These are phyloP conservation scores for Drepana falcataria DNA, from an alignment of 2,888 invertebrate species.

Conservation along the genomic window DNA sequence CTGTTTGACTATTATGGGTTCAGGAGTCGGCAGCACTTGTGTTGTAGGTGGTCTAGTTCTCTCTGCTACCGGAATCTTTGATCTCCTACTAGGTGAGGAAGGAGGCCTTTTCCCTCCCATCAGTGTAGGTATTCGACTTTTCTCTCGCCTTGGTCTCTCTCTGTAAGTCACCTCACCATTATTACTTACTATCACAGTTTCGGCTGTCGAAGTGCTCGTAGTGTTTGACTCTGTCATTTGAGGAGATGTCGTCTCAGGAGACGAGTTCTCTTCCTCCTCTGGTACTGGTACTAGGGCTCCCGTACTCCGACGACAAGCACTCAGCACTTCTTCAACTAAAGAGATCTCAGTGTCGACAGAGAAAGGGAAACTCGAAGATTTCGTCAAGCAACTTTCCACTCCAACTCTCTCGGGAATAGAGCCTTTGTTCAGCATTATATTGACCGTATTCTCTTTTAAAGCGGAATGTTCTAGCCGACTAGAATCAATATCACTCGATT, in stretches of 20 bases:
- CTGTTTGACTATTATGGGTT: slow-evolving; percentile 68
- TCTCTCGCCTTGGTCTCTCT: slow-evolving; percentile 67
- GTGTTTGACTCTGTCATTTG: slow-evolving; percentile 83
- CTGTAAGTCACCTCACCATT: slow-evolving; percentile 58
- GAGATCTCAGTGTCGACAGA: slow-evolving; percentile 59
- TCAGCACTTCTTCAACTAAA: slow-evolving; percentile 67
- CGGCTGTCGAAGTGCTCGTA: slow-evolving; percentile 84
- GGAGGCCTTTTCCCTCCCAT: slow-evolving; percentile 71
- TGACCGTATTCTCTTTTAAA: slow-evolving; percentile 64
- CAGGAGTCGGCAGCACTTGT: slow-evolving; percentile 34
- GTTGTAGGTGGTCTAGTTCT: slow-evolving; percentile 31
- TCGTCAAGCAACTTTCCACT: slow-evolving; percentile 45
- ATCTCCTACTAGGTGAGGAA: slow-evolving; percentile 60
- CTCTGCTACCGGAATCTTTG: slow-evolving; percentile 67
- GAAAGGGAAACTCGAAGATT: slow-evolving; percentile 62
- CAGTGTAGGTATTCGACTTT: slow-evolving; percentile 77
- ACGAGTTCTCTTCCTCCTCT: slow-evolving; percentile 81
- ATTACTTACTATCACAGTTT: slow-evolving; percentile 84
- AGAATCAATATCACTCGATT: slow-evolving; percentile 50
- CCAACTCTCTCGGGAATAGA: slow-evolving; percentile 39
- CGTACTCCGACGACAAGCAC: slow-evolving; percentile 64
- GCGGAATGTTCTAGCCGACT: slow-evolving; percentile 58
- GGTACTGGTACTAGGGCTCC: slow-evolving; percentile 78
- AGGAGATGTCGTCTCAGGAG: slow-evolving; percentile 71
- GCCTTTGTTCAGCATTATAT: slow-evolving; percentile 57